Evolutionary conservation across 1,140 invertebrate genomes (phyloP).

Genomic region (Aethina tumida): DNA sequence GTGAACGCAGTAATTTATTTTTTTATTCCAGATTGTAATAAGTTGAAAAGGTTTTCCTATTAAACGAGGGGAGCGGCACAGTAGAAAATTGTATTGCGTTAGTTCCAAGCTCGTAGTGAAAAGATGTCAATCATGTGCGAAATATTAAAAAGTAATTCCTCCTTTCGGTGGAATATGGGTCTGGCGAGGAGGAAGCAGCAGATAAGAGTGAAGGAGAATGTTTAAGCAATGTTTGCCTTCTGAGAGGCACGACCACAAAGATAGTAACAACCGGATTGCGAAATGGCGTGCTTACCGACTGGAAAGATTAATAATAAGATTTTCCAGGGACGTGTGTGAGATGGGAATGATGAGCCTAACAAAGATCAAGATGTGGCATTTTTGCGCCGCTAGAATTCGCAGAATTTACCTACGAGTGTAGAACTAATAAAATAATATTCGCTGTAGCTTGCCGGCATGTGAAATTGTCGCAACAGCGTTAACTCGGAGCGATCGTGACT

Average conservation of each 20-base stretch:
- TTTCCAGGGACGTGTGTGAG: conserved; percentile 27
- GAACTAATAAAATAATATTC: conserved; percentile 19
- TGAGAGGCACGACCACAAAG: conserved; percentile 22
- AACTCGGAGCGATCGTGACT: conserved; percentile 15
- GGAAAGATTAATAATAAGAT: conserved; percentile 31
- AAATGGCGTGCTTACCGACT: conserved; percentile 26
- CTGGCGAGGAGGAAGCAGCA: too few species aligned
- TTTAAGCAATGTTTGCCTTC: conserved; percentile 19
- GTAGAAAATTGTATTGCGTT: too few species aligned
- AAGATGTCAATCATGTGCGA: too few species aligned
- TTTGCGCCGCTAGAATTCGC: conserved; percentile 11
- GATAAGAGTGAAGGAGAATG: conserved; percentile 2
- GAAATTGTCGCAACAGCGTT: conserved; percentile 17
- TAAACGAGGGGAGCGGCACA: too few species aligned
- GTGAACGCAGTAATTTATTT: too few species aligned
- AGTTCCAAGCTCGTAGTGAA: too few species aligned
- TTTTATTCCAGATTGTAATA: too few species aligned
- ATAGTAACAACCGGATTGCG: conserved; percentile 22
- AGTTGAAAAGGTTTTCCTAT: too few species aligned
- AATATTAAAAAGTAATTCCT: too few species aligned
- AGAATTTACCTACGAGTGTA: conserved; percentile 17
- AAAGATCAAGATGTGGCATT: conserved; percentile 16
- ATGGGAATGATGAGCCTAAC: conserved; percentile 25
- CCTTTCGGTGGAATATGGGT: too few species aligned
- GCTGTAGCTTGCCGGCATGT: conserved; percentile 11